Base-by-base conservation (phyloP, 2,888 invertebrate genomes). In the Pardosa pseudoannulata region DNA sequence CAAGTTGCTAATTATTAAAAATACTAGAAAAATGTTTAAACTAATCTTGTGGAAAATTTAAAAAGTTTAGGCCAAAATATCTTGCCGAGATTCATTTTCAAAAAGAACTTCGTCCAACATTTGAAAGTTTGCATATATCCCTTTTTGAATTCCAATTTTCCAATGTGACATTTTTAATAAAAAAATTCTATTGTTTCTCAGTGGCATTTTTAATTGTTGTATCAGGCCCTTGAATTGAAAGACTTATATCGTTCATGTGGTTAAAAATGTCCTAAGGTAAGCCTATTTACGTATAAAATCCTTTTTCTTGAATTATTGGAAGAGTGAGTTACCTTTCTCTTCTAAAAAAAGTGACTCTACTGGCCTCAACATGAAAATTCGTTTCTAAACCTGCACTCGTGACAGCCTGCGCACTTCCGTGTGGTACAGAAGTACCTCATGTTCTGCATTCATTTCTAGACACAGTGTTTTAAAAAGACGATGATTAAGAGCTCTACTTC, bases 191-290 rank as follows among this genome's bases (percentile, higher is more conserved):
- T n/a, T n/a, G 71, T 79, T 79, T 79, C 71, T 79, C 71, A 70
- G 70, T 79, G 71, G 71, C 79, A 79, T 79, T 64, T 71, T 71
- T 71, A 79, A 71, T 79, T 71, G 79, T 79, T 71, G 71, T 71
- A 79, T 79, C 79, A 79, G 62, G 79, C 79, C 71, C 79, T 71
- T 79, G 79, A 79, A 71, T 79, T 79, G 79, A 79, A 79, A 79
- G 71, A 79, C 71, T 29, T 79, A 71, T 71, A 79, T 79, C 71
- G 71, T 79, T 79, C 79, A 79, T 71, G 79, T 39, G 62, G 79
- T 79, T 79, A 79, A 79, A 79, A 79, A 71, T 79, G 64, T 71
- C 79, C n/a, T n/a, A n/a, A n/a, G 36, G 36, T 50, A 50, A 50
- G 50, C 50, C 50, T 7, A 50, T 50, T 50, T 50, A 50, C 50